Conservation (phyloP, 2,113 vertebrate species). For the Pipra filicauda region DNA sequence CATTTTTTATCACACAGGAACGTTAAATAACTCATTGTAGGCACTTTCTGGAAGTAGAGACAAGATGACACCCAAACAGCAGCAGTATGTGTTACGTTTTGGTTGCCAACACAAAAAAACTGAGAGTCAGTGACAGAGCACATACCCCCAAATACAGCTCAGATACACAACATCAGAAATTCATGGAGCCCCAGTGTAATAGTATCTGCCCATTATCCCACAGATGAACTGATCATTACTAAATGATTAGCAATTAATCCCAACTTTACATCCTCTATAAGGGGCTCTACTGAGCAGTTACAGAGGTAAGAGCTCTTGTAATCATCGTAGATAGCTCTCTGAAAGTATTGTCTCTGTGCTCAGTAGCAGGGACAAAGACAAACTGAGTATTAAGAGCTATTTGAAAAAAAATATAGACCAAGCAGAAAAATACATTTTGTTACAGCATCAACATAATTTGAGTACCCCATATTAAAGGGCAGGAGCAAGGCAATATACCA, state of each 20-base stretch:
- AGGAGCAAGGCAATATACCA: not conserved
- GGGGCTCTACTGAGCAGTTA: not conserved
- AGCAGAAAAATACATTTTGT: not conserved
- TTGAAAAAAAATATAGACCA: not conserved
- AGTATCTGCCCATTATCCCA: not conserved
- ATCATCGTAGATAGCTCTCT: not conserved
- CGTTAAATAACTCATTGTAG: not conserved
- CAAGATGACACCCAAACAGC: not conserved
- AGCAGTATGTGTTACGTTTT: not conserved
- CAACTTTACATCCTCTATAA: not conserved
- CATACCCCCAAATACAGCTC: not conserved
- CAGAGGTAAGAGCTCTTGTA: not conserved
- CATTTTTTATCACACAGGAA: not conserved
- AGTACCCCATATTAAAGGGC: not conserved
- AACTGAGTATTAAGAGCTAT: not conserved
- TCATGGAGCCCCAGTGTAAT: not conserved
- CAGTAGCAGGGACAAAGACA: not conserved
- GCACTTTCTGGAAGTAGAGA: not conserved
- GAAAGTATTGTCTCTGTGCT: not conserved
- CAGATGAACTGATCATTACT: not conserved
- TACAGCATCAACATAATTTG: not conserved
- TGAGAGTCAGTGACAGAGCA: not conserved
- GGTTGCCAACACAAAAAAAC: not conserved
- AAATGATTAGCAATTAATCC: conserved; percentile 15
- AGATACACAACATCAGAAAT: not conserved